Evolutionary conservation across 2,888 invertebrate species (phyloP), one percentile per base, ranked within the genome.

Genomic region (Eupithecia abbreviata): DNA sequence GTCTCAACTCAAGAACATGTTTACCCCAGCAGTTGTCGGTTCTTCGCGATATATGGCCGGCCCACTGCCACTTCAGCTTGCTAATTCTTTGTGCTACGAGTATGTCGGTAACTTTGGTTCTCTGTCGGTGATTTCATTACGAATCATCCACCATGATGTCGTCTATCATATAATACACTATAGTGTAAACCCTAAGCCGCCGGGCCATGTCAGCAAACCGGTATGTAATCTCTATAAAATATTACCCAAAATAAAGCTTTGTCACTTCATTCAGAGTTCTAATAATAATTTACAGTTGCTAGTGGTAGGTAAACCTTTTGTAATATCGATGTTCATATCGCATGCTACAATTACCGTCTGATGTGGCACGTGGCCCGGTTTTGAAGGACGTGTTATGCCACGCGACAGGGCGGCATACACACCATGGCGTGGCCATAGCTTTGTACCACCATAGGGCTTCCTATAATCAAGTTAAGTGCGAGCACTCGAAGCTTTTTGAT

Each of bases 381-480:
- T 89, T 88, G 87, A 85, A 87, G 87, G 85, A 84, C 84, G 79
- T 58, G 74, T 83, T 15, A 41, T 79, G 85, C 79, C 89, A 87
- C 89, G 88, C 82, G 86, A 75, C 78, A 70, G 84, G 82, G 86
- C 83, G 85, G 86, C 84, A 83, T 81, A 82, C 80, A 80, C 80
- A 86, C 87, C 68, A 43, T 68, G 15, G 42, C n/a, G 67, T 69
- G 43, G 86, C 85, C 87, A 85, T 84, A 81, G 82, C 82, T 85
- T 87, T 86, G 85, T 84, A 78, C 73, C 79, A 78, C 84, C 85
- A 85, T 87, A 88, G 86, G 89, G 90, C 90, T 90, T 91, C 90
- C 85, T 89, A 93, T 94, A 95, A 95, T 95, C 93, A 95, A 94
- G 93, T 95, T 95, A 95, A 95, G 93, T 95, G 91, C 89, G 89